Conservation (phyloP, 2,113 vertebrate species). For the Pterocles burchelli region DNA sequence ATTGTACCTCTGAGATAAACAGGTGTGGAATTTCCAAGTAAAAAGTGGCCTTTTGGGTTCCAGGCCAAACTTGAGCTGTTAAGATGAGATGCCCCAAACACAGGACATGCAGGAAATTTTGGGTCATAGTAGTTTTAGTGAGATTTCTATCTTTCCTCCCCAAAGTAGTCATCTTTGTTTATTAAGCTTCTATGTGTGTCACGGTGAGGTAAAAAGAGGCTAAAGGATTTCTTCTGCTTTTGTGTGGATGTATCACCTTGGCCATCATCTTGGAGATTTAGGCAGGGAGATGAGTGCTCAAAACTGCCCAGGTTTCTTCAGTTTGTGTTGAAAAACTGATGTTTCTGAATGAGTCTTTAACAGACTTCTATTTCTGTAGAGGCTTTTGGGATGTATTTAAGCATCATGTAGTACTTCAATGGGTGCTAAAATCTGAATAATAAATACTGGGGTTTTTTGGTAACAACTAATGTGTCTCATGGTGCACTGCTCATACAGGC, state of each 20-base stretch:
- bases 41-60: neutral
- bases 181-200: neutral
- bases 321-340: neutral
- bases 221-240: neutral
- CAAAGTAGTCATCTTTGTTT: neutral
- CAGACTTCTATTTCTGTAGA: neutral
- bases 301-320: neutral
- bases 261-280: neutral
- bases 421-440: neutral
- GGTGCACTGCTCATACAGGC: neutral
- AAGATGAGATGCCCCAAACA: neutral
- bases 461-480: neutral
- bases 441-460: neutral
- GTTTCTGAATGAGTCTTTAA: neutral
- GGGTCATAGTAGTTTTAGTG: neutral
- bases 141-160: neutral
- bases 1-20: neutral
- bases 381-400: neutral
- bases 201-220: neutral
- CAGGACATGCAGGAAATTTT: neutral
- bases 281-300: neutral
- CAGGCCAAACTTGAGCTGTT: neutral
- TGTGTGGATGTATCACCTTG: neutral
- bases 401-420: neutral
- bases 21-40: neutral